Percentiles rank a stretch among this genome's conserved stretches.
Conservation (phyloP, 1,140 invertebrate genomes). For the Xylocopa sonorina region DNA sequence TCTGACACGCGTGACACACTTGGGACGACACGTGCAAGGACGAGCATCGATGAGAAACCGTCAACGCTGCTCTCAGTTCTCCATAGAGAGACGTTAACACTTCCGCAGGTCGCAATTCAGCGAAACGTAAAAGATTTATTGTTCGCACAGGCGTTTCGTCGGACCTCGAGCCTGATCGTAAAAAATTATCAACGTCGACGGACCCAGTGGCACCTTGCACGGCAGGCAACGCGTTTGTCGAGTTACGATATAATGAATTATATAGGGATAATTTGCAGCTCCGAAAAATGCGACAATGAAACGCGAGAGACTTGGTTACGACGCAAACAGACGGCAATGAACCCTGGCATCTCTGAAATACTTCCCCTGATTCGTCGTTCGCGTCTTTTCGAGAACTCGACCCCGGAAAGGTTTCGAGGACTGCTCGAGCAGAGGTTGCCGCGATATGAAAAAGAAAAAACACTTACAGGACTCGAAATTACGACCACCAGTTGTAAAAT, state of each 20-base stretch:
- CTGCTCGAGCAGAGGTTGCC: no score
- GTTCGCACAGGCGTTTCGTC: neutral
- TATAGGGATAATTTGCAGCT: slow-evolving; percentile 8
- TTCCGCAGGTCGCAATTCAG: neutral
- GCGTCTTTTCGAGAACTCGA: neutral
- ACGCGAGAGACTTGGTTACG: neutral
- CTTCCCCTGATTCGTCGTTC: slow-evolving; percentile 21
- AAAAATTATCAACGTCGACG: neutral
- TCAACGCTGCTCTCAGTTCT: neutral
- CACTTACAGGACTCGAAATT: neutral
- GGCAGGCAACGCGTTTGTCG: neutral
- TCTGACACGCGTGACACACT: neutral
- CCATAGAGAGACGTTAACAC: neutral
- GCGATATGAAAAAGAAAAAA: neutral
- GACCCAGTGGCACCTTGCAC: neutral
- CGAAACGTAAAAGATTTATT: slow-evolving; percentile 5
- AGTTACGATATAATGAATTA: slow-evolving; percentile 5
- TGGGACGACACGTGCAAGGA: neutral
- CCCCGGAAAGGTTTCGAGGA: neutral
- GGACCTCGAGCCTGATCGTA: neutral
- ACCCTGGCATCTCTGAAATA: neutral
- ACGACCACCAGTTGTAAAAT: neutral
- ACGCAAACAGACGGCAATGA: slow-evolving; percentile 1
- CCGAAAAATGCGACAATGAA: neutral
- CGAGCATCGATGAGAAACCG: neutral